Conservation (phyloP, 2,888 invertebrate genomes). For the Drosophila atripex region DNA sequence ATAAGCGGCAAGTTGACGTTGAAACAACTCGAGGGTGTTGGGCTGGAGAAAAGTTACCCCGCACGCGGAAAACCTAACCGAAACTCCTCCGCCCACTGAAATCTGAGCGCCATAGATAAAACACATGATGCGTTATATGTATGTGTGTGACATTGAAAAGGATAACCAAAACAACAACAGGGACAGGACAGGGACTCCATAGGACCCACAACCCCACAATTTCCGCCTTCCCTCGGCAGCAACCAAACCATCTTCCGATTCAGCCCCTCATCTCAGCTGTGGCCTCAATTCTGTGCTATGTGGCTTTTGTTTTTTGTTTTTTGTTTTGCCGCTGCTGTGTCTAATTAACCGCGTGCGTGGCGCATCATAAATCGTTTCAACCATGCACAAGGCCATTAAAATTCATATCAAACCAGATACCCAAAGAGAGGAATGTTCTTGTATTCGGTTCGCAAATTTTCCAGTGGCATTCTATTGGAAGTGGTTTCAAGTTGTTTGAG, state of each 20-base stretch:
- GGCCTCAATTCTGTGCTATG: constrained; percentile 38
- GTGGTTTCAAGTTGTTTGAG: background rate
- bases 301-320: constrained; percentile 11
- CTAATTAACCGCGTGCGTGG: constrained; percentile 79
- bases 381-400: constrained; percentile 70
- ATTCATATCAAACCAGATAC: constrained; percentile 60
- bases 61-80: constrained; percentile 27
- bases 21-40: constrained; percentile 22
- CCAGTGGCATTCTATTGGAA: constrained; percentile 21
- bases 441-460: constrained; percentile 32
- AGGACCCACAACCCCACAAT: background rate
- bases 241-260: constrained; percentile 22
- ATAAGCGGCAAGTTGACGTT: constrained; percentile 65
- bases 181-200: constrained; percentile 11
- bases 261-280: constrained; percentile 48
- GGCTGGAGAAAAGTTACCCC: constrained; percentile 21
- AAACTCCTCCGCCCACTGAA: constrained; percentile 46
- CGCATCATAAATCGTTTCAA: constrained; percentile 75
- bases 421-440: constrained; percentile 24
- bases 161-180: constrained; percentile 62
- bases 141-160: constrained; percentile 73
- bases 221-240: background rate
- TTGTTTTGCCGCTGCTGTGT: constrained; percentile 55
- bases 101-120: constrained; percentile 67
- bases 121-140: constrained; percentile 40